Evolutionary conservation across 2,113 vertebrate species (phyloP).

Genomic region (Barnardius zonarius): DNA sequence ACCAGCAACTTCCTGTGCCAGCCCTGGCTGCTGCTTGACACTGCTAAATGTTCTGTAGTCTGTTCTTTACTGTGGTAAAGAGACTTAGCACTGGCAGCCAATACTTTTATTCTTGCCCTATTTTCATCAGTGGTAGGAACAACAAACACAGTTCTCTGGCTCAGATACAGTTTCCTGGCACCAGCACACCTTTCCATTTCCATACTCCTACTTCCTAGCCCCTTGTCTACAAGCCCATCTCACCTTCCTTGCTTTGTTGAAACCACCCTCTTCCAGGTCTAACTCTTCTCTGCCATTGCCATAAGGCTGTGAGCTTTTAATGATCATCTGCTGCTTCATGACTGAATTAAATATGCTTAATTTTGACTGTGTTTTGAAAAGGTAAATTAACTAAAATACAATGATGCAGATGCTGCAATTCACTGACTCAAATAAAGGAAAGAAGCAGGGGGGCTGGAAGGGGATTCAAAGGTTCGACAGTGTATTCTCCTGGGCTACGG

Average conservation of each 20-base stretch:
- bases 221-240: background rate
- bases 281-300: background rate
- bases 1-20: background rate
- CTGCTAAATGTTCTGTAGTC: background rate
- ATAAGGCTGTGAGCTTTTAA: background rate
- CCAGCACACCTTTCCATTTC: background rate
- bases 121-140: background rate
- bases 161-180: background rate
- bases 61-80: background rate
- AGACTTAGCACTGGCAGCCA: background rate
- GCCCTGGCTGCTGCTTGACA: background rate
- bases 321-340: background rate
- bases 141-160: background rate
- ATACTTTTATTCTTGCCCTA: rapidly evolving
- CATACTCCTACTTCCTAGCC: background rate
- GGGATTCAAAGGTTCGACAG: background rate
- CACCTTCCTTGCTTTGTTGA: background rate
- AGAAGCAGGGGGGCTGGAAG: background rate
- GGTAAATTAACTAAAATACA: background rate
- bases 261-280: background rate
- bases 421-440: background rate
- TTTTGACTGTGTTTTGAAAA: background rate
- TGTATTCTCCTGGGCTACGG: background rate
- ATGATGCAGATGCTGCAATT: background rate
- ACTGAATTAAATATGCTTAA: background rate